phyloP scores from a whole-genome alignment of 2,113 vertebrate genomes.

The Carassius carassius region DNA sequence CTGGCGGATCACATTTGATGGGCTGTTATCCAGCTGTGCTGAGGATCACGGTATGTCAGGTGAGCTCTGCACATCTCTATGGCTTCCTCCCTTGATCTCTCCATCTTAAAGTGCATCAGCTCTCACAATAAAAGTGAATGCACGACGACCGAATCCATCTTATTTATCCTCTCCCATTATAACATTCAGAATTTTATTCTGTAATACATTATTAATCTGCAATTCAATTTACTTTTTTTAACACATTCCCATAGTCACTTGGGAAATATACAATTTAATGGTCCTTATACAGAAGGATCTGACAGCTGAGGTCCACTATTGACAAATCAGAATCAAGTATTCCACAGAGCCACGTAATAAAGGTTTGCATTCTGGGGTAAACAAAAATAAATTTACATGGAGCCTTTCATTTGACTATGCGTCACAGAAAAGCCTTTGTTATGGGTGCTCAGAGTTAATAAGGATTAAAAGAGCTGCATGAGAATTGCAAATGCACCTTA shows the following conservation, averaged over 20 bases:
- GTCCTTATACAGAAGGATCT: neutral
- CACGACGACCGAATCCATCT: neutral
- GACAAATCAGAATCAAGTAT: neutral
- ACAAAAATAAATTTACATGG: neutral
- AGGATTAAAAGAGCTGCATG: neutral
- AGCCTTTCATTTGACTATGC: neutral
- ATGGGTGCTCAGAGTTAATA: neutral
- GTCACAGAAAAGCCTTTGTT: neutral
- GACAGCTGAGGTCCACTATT: neutral
- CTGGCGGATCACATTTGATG: neutral
- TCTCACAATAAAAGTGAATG: neutral
- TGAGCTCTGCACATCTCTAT: neutral
- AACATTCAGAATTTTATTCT: neutral
- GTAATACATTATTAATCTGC: neutral
- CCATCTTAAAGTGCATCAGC: conserved; percentile 14
- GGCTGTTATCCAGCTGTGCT: neutral
- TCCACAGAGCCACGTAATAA: neutral
- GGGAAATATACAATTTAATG: neutral
- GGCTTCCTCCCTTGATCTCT: neutral
- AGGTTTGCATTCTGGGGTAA: neutral
- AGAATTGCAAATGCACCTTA: neutral
- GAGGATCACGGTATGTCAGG: conserved; percentile 35
- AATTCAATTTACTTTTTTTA: neutral
- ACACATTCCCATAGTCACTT: neutral
- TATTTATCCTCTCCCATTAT: neutral